Percentiles rank a stretch among this genome's conserved stretches.
phyloP scores from a whole-genome alignment of 2,888 invertebrate genomes.

The Macaria liturata region DNA sequence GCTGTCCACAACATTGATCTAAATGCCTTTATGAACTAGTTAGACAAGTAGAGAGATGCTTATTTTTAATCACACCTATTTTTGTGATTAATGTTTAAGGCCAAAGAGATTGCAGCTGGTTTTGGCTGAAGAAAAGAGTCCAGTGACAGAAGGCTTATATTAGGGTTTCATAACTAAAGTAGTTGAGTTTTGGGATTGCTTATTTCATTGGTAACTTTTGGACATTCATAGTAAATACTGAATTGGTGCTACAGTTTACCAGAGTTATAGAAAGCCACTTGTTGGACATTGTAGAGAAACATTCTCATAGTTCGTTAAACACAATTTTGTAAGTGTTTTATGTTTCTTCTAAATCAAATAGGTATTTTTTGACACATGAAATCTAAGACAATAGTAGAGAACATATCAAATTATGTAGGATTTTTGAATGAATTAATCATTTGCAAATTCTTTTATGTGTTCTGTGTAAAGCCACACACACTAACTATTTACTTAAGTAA shows the following conservation, averaged over 20 bases:
- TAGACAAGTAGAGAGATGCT: slow-evolving; percentile 54
- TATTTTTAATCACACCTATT: slow-evolving; percentile 54
- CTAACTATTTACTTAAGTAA: no score
- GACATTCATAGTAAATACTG: slow-evolving; percentile 37
- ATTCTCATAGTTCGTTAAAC: not conserved
- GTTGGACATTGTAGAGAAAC: slow-evolving; percentile 1
- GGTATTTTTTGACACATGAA: not conserved
- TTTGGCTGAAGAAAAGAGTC: slow-evolving; percentile 34
- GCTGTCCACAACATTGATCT: slow-evolving; percentile 88
- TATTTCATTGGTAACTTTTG: slow-evolving; percentile 11
- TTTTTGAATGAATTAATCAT: not conserved
- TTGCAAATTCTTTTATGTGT: no score
- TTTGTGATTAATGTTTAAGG: slow-evolving; percentile 51
- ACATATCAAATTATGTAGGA: slow-evolving; percentile 39
- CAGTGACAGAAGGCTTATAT: slow-evolving; percentile 28
- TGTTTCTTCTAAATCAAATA: not conserved
- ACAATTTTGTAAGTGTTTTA: no score
- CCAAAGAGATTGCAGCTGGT: slow-evolving; percentile 49
- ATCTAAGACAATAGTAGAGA: slow-evolving; percentile 33
- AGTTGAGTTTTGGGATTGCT: slow-evolving; percentile 21
- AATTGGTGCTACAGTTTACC: slow-evolving; percentile 66
- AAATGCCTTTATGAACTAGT: slow-evolving; percentile 45
- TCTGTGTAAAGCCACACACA: no score
- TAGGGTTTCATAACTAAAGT: slow-evolving; percentile 10
- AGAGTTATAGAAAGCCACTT: slow-evolving; percentile 17